phyloP scores from a whole-genome alignment of 2,113 vertebrate species.

The Gopherus evgoodei region DNA sequence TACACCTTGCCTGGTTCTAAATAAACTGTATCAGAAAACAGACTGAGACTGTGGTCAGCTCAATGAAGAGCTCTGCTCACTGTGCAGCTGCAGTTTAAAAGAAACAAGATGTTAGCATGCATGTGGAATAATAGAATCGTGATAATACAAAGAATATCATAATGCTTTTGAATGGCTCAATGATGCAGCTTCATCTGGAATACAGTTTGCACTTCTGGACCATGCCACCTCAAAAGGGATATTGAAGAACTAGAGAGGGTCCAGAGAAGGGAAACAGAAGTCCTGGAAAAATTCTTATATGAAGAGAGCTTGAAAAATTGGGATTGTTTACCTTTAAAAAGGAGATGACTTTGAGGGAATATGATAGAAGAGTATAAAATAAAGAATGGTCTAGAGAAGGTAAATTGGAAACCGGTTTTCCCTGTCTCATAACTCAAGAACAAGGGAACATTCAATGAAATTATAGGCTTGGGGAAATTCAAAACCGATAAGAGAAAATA shows the following conservation, averaged over 20 bases:
- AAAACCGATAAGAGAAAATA: background rate
- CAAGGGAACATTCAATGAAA: background rate
- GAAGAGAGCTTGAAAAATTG: background rate
- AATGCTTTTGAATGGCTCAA: too few relatives aligned
- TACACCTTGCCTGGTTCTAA: background rate
- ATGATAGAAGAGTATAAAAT: background rate
- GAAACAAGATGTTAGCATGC: background rate
- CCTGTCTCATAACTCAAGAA: background rate
- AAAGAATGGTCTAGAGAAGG: background rate
- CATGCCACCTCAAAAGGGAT: background rate
- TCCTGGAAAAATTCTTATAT: background rate
- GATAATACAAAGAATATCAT: background rate
- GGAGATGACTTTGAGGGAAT: background rate
- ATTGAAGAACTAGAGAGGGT: background rate
- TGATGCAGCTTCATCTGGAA: background rate
- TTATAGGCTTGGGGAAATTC: background rate
- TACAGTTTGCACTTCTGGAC: background rate
- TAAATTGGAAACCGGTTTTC: background rate
- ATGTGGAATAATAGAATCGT: background rate
- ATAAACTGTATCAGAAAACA: background rate
- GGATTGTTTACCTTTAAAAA: background rate
- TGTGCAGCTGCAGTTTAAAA: background rate
- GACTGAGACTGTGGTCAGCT: background rate
- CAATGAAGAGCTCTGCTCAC: background rate
- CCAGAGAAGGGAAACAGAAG: background rate